These are phyloP conservation scores for Anser brachyrhynchus DNA, from an alignment of 2,113 vertebrate genomes.

Conservation along the genomic window DNA sequence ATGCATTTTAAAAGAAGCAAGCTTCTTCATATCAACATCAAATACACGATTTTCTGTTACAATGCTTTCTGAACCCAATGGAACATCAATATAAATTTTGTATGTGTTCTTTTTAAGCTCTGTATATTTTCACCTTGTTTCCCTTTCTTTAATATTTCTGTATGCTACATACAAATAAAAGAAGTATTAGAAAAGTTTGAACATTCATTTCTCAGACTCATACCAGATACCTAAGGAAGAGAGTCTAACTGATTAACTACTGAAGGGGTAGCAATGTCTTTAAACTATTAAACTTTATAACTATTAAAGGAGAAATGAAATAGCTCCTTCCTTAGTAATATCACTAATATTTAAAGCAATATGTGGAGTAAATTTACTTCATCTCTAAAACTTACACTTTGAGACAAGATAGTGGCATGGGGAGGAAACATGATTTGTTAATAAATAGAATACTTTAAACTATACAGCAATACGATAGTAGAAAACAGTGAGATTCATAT, in stretches of 20 bases:
- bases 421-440: background rate
- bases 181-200: background rate
- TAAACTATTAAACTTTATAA: background rate
- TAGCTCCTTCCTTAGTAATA: background rate
- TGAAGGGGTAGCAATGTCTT: background rate
- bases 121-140: accelerated
- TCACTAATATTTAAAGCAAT: background rate
- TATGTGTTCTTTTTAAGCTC: background rate
- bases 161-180: background rate
- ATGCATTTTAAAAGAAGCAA: background rate
- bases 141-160: background rate
- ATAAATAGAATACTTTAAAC: background rate
- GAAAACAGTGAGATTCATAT: background rate
- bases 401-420: background rate
- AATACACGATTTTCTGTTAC: background rate
- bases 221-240: background rate
- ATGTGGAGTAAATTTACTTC: background rate
- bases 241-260: background rate
- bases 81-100: background rate
- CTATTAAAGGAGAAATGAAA: background rate
- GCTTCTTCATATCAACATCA: background rate
- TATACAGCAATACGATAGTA: background rate
- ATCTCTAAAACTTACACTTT: background rate
- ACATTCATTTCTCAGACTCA: background rate
- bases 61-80: background rate